These are phyloP conservation scores for Tethya wilhelma DNA, from an alignment of 37 sponge, comb jelly and placozoan species.

Conservation along the genomic window DNA sequence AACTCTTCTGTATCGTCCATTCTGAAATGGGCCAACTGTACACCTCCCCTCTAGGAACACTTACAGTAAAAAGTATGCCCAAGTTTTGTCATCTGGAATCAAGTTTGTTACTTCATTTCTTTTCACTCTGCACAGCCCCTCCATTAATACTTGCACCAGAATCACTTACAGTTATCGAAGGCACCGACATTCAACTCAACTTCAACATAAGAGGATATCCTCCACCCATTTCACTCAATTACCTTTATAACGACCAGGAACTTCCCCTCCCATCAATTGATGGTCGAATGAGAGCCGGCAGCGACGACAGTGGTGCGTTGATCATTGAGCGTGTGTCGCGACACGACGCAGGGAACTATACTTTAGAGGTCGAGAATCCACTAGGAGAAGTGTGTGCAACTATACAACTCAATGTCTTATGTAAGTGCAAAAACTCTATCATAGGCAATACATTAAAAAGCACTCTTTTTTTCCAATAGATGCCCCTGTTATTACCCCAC, in stretches of 20 bases:
- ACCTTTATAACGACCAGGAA: not conserved
- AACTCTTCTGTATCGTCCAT: slow-evolving; percentile 4
- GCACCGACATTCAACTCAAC: not conserved
- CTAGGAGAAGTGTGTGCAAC: not conserved
- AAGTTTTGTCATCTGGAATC: not conserved
- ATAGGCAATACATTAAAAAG: not conserved
- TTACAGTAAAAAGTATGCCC: not conserved
- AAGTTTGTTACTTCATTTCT: not conserved
- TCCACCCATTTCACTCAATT: not conserved
- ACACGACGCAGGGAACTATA: not conserved
- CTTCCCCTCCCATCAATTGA: too few relatives aligned
- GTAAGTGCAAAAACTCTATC: not conserved
- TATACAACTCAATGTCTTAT: slow-evolving; percentile 13
- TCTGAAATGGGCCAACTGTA: not conserved
- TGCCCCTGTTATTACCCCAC: slow-evolving; percentile 10
- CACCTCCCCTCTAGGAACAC: slow-evolving; percentile 4
- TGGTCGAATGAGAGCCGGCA: too few relatives aligned
- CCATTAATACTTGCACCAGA: slow-evolving; percentile 4
- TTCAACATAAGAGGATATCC: not conserved
- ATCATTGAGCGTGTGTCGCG: not conserved
- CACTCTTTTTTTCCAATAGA: not conserved
- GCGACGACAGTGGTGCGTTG: not conserved
- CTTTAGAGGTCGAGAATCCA: not conserved
- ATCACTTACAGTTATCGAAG: slow-evolving; percentile 7
- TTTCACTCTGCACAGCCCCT: not conserved